Conservation (phyloP, 2,888 invertebrate species). For the Melolontha melolontha region DNA sequence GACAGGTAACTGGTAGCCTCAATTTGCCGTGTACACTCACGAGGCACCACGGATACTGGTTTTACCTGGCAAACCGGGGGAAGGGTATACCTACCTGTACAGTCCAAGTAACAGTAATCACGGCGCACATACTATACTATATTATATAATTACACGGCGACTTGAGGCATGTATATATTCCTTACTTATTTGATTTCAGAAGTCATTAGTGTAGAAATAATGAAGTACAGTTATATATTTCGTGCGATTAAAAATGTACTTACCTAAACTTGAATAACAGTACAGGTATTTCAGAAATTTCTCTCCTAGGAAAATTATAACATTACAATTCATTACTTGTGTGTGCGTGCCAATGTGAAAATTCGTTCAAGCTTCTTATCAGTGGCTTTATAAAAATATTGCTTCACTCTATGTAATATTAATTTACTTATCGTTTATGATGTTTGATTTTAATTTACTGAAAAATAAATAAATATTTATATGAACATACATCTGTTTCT, state of each 20-base stretch:
- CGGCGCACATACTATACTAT: slow-evolving; percentile 51
- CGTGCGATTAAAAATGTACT: not conserved
- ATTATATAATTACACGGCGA: slow-evolving; percentile 61
- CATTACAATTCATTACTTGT: no score
- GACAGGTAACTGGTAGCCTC: slow-evolving; percentile 49
- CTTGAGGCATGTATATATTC: slow-evolving; percentile 54
- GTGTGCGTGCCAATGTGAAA: no score
- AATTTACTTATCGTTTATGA: no score
- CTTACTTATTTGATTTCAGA: slow-evolving; percentile 44
- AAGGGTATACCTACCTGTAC: slow-evolving; percentile 54
- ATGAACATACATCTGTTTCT: no score
- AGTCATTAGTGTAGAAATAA: slow-evolving; percentile 8
- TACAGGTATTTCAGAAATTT: not conserved
- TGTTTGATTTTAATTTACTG: no score
- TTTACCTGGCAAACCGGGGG: slow-evolving; percentile 62
- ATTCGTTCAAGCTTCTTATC: no score
- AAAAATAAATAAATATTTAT: no score
- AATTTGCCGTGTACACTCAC: slow-evolving; percentile 49
- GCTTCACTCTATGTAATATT: no score
- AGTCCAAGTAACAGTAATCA: slow-evolving; percentile 61
- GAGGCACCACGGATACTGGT: slow-evolving; percentile 63
- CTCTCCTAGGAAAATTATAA: no score
- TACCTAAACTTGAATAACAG: not conserved
- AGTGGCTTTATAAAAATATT: no score
- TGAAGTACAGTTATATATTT: not conserved